A percentile compares a stretch with the other conserved stretches of the same genome.
phyloP scores from a whole-genome alignment of 2,113 vertebrate species.

The Lampris megalopsis region DNA sequence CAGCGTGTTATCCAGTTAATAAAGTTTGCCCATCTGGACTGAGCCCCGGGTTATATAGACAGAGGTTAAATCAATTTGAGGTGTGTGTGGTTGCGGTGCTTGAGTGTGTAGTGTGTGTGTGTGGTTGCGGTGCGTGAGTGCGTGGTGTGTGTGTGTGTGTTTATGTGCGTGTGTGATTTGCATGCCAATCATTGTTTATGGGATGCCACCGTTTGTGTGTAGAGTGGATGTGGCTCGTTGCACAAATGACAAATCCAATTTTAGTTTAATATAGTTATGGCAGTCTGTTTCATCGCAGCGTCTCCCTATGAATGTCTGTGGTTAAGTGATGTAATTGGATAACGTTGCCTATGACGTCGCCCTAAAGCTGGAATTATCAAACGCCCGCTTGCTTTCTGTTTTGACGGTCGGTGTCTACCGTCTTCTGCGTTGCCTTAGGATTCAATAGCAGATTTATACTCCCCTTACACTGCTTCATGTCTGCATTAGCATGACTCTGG shows the following conservation, averaged over 20 bases:
- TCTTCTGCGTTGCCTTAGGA: background rate
- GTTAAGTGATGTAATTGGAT: slow-evolving; percentile 60
- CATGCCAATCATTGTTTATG: slow-evolving; percentile 32
- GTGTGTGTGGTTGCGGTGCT: slow-evolving; percentile 10
- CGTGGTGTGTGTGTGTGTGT: slow-evolving; percentile 17
- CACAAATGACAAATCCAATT: slow-evolving; percentile 76
- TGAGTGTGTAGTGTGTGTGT: too few species aligned
- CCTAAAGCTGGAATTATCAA: slow-evolving; percentile 16
- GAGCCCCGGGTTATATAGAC: slow-evolving; percentile 45
- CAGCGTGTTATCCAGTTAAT: slow-evolving; percentile 75
- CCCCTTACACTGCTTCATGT: background rate
- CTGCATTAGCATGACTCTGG: background rate
- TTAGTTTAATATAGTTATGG: slow-evolving; percentile 71
- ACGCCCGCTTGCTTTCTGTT: background rate
- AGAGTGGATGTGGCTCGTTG: slow-evolving; percentile 64
- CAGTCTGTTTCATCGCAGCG: slow-evolving; percentile 71
- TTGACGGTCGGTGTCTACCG: background rate
- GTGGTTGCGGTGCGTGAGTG: too few species aligned
- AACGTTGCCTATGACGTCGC: slow-evolving; percentile 60
- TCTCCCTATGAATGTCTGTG: slow-evolving; percentile 68
- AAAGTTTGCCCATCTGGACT: slow-evolving; percentile 71
- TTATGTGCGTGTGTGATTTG: slow-evolving; percentile 8
- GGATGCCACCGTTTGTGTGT: slow-evolving; percentile 72
- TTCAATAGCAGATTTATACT: background rate
- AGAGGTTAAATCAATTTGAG: slow-evolving; percentile 50